phyloP scores from a whole-genome alignment of 2,113 vertebrate species.

The Vulpes ferrilata region DNA sequence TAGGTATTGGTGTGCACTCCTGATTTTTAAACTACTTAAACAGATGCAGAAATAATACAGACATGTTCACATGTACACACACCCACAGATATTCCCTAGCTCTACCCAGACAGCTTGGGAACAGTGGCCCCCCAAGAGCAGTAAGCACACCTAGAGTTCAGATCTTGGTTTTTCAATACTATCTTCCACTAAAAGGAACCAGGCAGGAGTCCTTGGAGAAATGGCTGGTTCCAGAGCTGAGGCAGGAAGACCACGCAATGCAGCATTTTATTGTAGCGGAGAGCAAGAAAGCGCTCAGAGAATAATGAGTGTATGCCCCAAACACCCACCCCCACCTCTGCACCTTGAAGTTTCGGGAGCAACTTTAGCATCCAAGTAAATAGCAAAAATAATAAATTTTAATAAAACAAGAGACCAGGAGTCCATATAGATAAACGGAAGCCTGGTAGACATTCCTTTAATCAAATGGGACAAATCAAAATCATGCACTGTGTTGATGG shows the following conservation, averaged over 20 bases:
- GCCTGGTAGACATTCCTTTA: not conserved
- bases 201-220: not conserved
- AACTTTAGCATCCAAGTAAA: not conserved
- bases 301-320: not conserved
- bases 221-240: not conserved
- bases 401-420: not conserved
- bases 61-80: not conserved
- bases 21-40: not conserved
- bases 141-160: not conserved
- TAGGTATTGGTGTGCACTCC: not conserved
- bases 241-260: not conserved
- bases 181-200: not conserved
- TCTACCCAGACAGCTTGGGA: not conserved
- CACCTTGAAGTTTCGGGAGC: not conserved
- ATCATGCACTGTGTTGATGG: not conserved
- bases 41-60: not conserved
- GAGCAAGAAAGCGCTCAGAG: not conserved
- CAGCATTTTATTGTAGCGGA: not conserved
- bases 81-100: not conserved
- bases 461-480: not conserved
- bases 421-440: not conserved
- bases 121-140: not conserved
- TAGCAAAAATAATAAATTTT: not conserved
- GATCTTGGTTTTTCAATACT: not conserved
- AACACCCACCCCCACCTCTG: not conserved